Evolutionary conservation across 2,888 invertebrate genomes (phyloP), one percentile per base, ranked within the genome.

Genomic region (Microctonus brassicae): DNA sequence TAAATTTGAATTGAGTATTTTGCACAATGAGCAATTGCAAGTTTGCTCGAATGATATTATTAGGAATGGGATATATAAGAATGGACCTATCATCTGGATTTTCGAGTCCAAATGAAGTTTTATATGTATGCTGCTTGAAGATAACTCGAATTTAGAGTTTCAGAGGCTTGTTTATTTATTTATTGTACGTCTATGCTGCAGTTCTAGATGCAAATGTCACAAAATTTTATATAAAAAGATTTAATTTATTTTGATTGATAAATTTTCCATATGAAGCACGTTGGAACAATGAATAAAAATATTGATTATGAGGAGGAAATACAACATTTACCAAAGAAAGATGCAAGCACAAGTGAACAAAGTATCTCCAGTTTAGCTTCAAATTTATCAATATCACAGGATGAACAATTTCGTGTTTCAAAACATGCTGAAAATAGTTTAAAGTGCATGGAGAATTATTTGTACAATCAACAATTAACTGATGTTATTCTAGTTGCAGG

Each of bases 401-500:
- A 95, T 88, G 95, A 95, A 87, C 93, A 91, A 84, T 94, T 93
- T 88, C 91, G 92, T 80, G 92, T 93, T 84, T 90, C 91, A 80
- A 93, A 94, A 83, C 96, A 97, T 89, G 94, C 97, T 7, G 94
- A 95, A 83, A 91, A 90, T 70, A 94, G 95, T 82, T 90, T 97
- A 66, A 92, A 92, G 78, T 93, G 94, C 83, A 95, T 97, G 93
- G 94, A 93, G 85, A 90, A 91, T 66, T 96, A 95, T 89, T 91
- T 94, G 77, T 92, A 94, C 83, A 92, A 93, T 73, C 93, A 94
- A 81, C 94, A 95, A 87, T 89, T 97, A 66, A 96, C 96, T 84
- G 97, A 97, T 90, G 94, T 97, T 63, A 92, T 92, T 22, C 91
- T 97, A 26, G 92, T 97, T 79, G 96, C 95, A 74, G 96, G 94